Conservation (phyloP, 2,113 vertebrate genomes). For the Poicephalus gulielmi region DNA sequence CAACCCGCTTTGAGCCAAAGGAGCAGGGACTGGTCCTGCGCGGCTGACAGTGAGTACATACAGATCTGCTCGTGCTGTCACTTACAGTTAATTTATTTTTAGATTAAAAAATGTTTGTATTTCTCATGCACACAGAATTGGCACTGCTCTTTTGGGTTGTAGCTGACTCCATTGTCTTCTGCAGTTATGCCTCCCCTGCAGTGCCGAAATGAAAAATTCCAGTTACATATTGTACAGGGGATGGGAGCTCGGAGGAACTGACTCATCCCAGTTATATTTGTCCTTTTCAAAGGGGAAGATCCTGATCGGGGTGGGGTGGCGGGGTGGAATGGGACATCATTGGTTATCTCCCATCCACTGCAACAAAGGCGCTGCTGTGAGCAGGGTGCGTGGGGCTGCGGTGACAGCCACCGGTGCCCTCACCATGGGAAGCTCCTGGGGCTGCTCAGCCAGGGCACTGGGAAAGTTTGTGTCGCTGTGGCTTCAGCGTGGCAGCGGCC, state of each 20-base stretch:
- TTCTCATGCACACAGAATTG: constrained; percentile 3
- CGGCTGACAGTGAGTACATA: background rate
- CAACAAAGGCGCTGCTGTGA: background rate
- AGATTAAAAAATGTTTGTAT: constrained; percentile 14
- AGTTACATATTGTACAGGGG: constrained; percentile 14
- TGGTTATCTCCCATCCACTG: background rate
- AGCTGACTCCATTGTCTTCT: constrained; percentile 57
- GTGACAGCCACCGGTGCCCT: background rate
- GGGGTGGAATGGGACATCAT: background rate
- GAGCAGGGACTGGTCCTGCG: background rate
- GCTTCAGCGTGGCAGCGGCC: background rate
- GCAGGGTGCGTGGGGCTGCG: background rate
- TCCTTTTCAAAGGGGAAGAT: constrained; percentile 6
- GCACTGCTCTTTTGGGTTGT: background rate
- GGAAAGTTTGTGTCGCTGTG: background rate
- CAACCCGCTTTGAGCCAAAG: background rate
- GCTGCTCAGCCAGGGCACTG: background rate
- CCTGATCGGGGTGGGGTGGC: background rate
- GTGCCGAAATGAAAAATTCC: constrained; percentile 30
- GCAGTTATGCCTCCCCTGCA: constrained; percentile 41
- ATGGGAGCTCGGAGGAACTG: constrained; percentile 45
- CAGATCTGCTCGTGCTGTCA: background rate
- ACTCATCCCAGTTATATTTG: constrained; percentile 30
- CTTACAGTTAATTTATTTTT: constrained; percentile 34
- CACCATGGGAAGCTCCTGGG: rapidly evolving